A percentile compares a stretch with the other conserved stretches of the same genome.
phyloP scores from a whole-genome alignment of 2,797 vertebrate genomes.

The Muraenolepis orangiensis region DNA sequence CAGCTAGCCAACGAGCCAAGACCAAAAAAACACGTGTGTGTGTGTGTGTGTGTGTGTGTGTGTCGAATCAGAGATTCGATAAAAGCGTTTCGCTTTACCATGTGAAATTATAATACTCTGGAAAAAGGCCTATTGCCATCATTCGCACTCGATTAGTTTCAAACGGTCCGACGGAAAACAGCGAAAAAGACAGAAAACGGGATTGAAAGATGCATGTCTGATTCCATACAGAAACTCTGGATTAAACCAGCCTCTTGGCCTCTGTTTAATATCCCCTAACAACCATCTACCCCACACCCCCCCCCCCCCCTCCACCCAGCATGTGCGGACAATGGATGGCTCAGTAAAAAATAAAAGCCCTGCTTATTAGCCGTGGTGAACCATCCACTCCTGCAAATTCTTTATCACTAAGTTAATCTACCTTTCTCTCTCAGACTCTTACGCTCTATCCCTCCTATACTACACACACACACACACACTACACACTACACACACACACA shows the following conservation, averaged over 20 bases:
- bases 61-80: too few species aligned
- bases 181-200: not conserved
- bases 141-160: not conserved
- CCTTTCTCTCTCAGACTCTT: constrained; percentile 1
- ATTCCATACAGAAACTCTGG: too few species aligned
- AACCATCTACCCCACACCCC: too few species aligned
- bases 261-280: not conserved
- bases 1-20: not conserved
- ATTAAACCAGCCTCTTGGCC: not conserved
- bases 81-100: not conserved
- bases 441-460: too few species aligned
- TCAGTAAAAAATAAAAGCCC: not conserved
- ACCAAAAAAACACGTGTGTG: too few species aligned
- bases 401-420: constrained; percentile 4
- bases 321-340: not conserved
- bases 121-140: not conserved
- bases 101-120: not conserved
- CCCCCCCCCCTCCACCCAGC: too few species aligned
- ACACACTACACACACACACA: constrained; percentile 4
- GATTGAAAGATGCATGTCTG: too few species aligned
- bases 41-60: too few species aligned
- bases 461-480: not conserved
- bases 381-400: not conserved
- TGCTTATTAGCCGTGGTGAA: constrained; percentile 15
- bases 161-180: not conserved